Evolutionary conservation across 2,797 vertebrate species (phyloP).

Genomic region (Neomorphus geoffroyi): DNA sequence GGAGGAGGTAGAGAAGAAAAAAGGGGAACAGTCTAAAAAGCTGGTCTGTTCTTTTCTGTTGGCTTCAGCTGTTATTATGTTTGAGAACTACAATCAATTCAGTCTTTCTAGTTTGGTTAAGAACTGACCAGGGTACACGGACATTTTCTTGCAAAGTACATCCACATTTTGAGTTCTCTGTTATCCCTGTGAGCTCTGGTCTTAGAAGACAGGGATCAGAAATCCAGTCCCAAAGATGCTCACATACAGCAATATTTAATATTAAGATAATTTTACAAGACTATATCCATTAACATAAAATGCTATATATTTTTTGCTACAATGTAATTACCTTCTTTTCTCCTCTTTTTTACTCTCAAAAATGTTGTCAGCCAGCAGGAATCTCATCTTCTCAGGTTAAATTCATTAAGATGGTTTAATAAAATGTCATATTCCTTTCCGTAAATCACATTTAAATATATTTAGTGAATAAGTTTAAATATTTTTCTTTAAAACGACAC

Average conservation of each 20-base stretch:
- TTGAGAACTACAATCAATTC: neutral
- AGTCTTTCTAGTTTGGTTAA: neutral
- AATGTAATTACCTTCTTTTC: neutral
- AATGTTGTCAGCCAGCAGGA: neutral
- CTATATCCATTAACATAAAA: neutral
- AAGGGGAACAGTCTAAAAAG: neutral
- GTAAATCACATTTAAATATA: neutral
- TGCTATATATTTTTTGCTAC: neutral
- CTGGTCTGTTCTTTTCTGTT: neutral
- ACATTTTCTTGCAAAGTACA: neutral
- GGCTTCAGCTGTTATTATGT: neutral
- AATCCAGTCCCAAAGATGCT: neutral
- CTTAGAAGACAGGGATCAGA: neutral
- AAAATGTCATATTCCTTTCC: neutral
- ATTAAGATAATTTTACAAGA: neutral
- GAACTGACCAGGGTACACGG: neutral
- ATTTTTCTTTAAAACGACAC: neutral
- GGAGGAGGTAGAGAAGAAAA: neutral
- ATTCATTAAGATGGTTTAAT: neutral
- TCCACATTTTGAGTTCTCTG: neutral
- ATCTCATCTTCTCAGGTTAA: neutral
- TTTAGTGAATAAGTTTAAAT: neutral
- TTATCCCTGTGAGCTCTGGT: neutral
- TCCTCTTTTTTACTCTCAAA: neutral
- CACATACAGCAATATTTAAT: neutral